Evolutionary conservation across 1,140 invertebrate species (phyloP).

Genomic region (Kradibia gibbosae): DNA sequence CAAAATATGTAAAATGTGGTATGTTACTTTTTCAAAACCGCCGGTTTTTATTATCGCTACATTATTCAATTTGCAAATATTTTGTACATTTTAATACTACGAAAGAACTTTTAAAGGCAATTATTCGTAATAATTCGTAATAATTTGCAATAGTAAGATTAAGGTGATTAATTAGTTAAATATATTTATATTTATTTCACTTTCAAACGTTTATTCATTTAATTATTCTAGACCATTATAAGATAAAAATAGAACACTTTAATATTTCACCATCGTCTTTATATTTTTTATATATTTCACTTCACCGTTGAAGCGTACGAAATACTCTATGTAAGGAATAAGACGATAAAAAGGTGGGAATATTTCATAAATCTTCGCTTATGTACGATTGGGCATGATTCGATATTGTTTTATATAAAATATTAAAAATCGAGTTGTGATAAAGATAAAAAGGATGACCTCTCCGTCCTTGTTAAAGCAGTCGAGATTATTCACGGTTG

Average conservation of each 20-base stretch:
- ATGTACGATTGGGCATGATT: background rate
- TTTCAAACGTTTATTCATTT: background rate
- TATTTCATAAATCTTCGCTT: conserved; percentile 6
- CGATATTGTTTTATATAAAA: background rate
- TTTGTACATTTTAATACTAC: background rate
- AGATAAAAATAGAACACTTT: background rate
- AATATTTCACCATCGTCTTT: background rate
- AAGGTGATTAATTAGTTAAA: background rate
- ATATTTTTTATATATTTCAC: background rate
- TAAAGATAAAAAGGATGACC: background rate
- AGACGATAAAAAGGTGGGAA: background rate
- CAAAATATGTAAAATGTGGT: background rate
- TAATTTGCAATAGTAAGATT: background rate
- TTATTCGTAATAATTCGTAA: background rate
- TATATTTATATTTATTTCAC: no score
- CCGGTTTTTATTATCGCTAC: background rate
- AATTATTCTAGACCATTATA: conserved; percentile 3
- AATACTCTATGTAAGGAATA: background rate
- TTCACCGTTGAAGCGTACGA: background rate
- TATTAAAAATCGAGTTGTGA: background rate
- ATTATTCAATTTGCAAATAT: background rate
- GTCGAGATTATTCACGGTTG: background rate
- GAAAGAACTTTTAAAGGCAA: background rate
- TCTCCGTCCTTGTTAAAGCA: background rate
- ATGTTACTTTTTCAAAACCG: background rate